Evolutionary conservation across 2,113 vertebrate genomes (phyloP).

Genomic region (Anser brachyrhynchus): DNA sequence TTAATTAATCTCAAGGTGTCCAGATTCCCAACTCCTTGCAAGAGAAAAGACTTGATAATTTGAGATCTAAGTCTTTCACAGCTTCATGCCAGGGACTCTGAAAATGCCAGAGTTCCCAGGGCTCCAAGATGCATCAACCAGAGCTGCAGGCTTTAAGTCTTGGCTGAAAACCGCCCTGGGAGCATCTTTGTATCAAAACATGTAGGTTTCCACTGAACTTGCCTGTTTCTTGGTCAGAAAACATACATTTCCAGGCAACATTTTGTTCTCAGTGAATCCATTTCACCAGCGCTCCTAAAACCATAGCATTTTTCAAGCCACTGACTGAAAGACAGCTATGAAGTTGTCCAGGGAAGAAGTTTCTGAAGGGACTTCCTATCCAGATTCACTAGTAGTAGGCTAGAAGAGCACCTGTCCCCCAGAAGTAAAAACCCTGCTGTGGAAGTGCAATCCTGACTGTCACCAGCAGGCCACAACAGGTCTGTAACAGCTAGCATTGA

Average conservation of each 20-base stretch:
- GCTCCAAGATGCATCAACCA: neutral
- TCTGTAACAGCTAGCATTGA: neutral
- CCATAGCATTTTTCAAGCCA: neutral
- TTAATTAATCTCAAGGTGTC: neutral
- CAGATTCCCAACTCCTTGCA: neutral
- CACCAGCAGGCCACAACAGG: neutral
- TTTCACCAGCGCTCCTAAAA: neutral
- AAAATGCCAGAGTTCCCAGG: neutral
- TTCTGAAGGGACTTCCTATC: neutral
- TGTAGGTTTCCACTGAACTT: neutral
- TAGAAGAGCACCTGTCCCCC: neutral
- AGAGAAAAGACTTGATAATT: neutral
- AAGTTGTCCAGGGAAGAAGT: neutral
- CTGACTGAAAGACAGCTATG: neutral
- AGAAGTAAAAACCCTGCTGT: neutral
- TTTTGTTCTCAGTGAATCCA: neutral
- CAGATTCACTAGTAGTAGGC: too few relatives aligned
- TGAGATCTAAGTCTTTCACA: neutral
- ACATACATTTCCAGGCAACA: neutral
- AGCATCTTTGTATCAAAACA: neutral
- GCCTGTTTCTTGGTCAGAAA: neutral
- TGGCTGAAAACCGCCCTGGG: fast-evolving
- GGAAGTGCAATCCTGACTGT: neutral
- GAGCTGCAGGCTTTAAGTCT: neutral
- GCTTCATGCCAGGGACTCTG: neutral